Percentiles rank a stretch among this genome's conserved stretches.
Conservation (phyloP, 2,113 vertebrate genomes). For the Beaufortia kweichowensis region DNA sequence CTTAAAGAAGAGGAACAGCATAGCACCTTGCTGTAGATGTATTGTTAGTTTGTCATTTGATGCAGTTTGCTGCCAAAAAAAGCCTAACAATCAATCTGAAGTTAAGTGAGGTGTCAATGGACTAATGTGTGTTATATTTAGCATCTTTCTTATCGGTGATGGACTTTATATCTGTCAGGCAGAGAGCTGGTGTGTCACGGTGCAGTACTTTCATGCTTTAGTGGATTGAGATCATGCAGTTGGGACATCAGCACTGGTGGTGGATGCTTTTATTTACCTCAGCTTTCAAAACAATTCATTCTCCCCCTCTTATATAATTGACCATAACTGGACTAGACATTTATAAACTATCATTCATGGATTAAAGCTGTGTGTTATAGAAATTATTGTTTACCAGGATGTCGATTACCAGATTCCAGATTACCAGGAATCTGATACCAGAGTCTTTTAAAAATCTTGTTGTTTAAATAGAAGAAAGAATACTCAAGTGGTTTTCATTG, state of each 20-base stretch:
- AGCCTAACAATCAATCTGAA: not conserved
- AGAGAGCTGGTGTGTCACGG: not conserved
- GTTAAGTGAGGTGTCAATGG: constrained; percentile 22
- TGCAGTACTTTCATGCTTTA: constrained; percentile 41
- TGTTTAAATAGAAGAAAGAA: too few relatives aligned
- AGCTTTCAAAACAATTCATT: constrained; percentile 15
- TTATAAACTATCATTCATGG: not conserved
- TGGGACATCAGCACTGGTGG: not conserved
- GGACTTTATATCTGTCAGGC: constrained; percentile 22
- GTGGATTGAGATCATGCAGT: constrained; percentile 24
- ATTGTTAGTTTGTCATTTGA: constrained; percentile 2
- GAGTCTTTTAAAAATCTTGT: too few relatives aligned
- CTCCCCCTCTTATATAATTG: not conserved
- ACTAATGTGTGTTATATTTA: constrained; percentile 36
- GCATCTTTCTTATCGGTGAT: constrained; percentile 23
- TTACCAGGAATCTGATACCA: too few relatives aligned
- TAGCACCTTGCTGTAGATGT: not conserved
- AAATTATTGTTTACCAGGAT: too few relatives aligned
- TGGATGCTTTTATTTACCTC: not conserved
- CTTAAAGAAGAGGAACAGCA: constrained; percentile 44
- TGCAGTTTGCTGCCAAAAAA: constrained; percentile 5
- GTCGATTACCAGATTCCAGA: too few relatives aligned
- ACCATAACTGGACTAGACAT: not conserved
- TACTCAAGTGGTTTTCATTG: too few relatives aligned
- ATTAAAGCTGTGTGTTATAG: too few relatives aligned